Evolutionary conservation across 1,140 invertebrate genomes (phyloP).

Genomic region (Sogatella furcifera): DNA sequence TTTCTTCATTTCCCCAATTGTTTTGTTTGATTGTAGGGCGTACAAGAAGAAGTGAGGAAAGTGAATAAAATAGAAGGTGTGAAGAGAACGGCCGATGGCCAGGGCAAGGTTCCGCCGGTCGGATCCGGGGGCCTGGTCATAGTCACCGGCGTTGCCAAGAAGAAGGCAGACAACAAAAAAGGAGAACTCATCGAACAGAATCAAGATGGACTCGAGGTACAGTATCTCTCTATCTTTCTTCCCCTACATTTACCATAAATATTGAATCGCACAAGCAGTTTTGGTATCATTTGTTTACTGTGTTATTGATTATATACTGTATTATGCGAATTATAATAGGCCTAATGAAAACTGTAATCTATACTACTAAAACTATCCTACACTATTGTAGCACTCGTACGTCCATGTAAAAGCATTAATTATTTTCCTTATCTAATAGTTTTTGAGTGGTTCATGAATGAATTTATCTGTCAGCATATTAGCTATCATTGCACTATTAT

Average conservation of each 20-base stretch:
- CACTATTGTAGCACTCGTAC: no score
- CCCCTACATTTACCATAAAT: not conserved
- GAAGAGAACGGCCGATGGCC: slow-evolving; percentile 9
- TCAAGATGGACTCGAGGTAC: slow-evolving; percentile 82
- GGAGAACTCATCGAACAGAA: slow-evolving; percentile 96
- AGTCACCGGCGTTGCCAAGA: slow-evolving; percentile 79
- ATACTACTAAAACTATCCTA: no score
- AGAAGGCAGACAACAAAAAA: slow-evolving; percentile 58
- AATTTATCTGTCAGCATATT: no score
- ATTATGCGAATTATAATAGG: no score
- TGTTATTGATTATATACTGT: no score
- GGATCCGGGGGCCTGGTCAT: slow-evolving; percentile 53
- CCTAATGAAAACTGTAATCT: no score
- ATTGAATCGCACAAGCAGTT: no score
- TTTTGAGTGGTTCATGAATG: not conserved
- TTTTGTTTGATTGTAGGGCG: slow-evolving; percentile 37
- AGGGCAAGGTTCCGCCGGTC: slow-evolving; percentile 16
- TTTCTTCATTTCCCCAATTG: no score
- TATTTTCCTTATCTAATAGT: not conserved
- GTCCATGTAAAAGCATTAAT: no score
- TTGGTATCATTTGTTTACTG: no score
- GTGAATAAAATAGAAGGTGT: slow-evolving; percentile 63
- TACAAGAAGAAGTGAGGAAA: slow-evolving; percentile 82
- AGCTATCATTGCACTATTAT: no score
- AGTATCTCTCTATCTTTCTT: not conserved